Conservation (phyloP, 1,140 invertebrate genomes). For the Danaus plexippus region DNA sequence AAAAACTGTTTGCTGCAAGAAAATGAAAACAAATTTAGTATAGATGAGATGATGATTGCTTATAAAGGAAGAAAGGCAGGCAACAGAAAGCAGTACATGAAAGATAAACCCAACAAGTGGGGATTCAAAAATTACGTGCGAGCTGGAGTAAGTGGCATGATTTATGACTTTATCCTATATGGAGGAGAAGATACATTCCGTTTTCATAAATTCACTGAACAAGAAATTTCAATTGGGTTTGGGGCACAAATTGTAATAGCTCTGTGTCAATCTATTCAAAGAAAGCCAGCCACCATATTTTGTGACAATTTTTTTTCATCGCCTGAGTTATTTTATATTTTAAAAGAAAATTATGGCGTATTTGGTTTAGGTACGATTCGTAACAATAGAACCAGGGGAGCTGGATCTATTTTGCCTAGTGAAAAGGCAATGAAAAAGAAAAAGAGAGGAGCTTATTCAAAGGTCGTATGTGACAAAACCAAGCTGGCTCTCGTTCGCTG, state of each 20-base stretch:
- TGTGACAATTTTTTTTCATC: conserved; percentile 32
- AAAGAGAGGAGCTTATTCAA: conserved; percentile 18
- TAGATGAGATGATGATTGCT: conserved; percentile 27
- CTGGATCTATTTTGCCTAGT: conserved; percentile 23
- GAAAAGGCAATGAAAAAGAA: conserved; percentile 49
- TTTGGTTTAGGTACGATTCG: conserved; percentile 24
- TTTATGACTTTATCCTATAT: conserved; percentile 57
- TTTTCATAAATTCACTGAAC: conserved; percentile 17
- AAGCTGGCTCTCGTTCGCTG: conserved; percentile 20
- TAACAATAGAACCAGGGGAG: conserved; percentile 24
- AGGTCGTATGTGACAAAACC: conserved; percentile 29
- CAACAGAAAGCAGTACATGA: conserved; percentile 32
- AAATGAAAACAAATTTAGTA: conserved; percentile 22
- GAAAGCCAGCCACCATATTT: conserved; percentile 22
- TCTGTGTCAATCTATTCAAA: conserved; percentile 23
- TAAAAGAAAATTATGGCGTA: conserved; percentile 23
- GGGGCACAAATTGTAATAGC: conserved; percentile 26
- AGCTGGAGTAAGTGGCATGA: conserved; percentile 29
- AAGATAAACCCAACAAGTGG: conserved; percentile 35
- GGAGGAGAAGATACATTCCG: conserved; percentile 32
- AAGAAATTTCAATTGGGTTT: conserved; percentile 27
- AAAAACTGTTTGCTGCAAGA: conserved; percentile 22
- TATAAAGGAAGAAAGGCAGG: conserved; percentile 42
- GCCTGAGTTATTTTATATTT: conserved; percentile 20
- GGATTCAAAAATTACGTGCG: conserved; percentile 53